Conservation (phyloP, 2,113 vertebrate genomes). For the Anthoscopus minutus region DNA sequence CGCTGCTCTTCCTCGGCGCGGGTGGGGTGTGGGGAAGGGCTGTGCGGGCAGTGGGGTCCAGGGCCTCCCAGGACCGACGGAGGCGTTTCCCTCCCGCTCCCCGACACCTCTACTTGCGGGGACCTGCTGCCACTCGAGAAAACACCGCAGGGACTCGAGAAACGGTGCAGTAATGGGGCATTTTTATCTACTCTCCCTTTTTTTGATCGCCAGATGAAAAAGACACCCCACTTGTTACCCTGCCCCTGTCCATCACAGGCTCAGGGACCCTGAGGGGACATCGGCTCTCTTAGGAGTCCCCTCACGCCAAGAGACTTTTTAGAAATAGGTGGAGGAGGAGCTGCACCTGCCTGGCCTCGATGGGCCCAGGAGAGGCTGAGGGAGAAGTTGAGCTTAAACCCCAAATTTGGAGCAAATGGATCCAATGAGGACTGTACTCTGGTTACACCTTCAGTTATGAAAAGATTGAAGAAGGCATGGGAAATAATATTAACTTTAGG, state of each 20-base stretch:
- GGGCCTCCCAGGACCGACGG: neutral
- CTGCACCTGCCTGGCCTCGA: neutral
- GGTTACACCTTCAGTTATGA: neutral
- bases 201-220: neutral
- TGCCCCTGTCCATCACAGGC: fast-evolving
- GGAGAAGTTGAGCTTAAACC: neutral
- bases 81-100: neutral
- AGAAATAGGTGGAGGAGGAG: neutral
- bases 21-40: neutral
- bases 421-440: neutral
- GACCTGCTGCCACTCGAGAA: neutral
- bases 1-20: neutral
- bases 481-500: neutral
- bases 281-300: neutral
- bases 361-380: neutral
- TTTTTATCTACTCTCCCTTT: neutral
- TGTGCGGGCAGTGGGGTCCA: too few relatives aligned
- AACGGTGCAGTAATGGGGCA: neutral
- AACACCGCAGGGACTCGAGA: neutral
- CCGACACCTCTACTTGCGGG: fast-evolving
- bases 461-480: neutral
- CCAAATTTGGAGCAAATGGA: neutral
- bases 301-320: neutral
- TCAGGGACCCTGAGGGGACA: neutral
- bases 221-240: neutral